A percentile compares a stretch with the other conserved stretches of the same genome.
phyloP scores from a whole-genome alignment of 2,113 vertebrate genomes.

The Sorex araneus region DNA sequence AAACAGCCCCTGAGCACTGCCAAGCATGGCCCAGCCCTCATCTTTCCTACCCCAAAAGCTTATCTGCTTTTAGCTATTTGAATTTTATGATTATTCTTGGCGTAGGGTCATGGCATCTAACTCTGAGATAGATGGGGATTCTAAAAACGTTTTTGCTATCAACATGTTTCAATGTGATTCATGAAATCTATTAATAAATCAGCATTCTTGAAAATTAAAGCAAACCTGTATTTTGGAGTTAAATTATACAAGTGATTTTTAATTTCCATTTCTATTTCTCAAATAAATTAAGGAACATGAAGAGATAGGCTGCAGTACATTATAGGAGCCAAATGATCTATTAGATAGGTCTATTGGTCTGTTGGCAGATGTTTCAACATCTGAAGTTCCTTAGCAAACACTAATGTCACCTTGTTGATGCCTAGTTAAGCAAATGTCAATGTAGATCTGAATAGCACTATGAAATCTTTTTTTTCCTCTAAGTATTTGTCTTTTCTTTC shows the following conservation, averaged over 20 bases:
- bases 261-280: no score
- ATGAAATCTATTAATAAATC: no score
- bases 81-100: slow-evolving; percentile 60
- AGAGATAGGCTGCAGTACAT: neutral
- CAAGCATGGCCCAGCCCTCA: no score
- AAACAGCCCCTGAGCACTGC: no score
- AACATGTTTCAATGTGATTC: neutral
- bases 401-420: fast-evolving
- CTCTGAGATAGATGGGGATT: slow-evolving; percentile 19
- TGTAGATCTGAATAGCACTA: slow-evolving; percentile 10
- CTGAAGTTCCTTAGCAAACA: slow-evolving; percentile 48
- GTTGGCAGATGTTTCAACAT: slow-evolving; percentile 41
- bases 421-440: slow-evolving; percentile 42
- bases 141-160: neutral
- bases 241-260: no score
- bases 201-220: no score
- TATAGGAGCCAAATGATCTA: neutral
- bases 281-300: slow-evolving; percentile 6
- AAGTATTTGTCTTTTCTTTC: slow-evolving; percentile 2
- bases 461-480: neutral
- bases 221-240: no score
- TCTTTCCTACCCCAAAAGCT: neutral
- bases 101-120: neutral
- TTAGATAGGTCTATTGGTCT: neutral
- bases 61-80: slow-evolving; percentile 50